Base-by-base conservation (phyloP, 2,888 invertebrate genomes). In the Mesorhabditis belari region DNA sequence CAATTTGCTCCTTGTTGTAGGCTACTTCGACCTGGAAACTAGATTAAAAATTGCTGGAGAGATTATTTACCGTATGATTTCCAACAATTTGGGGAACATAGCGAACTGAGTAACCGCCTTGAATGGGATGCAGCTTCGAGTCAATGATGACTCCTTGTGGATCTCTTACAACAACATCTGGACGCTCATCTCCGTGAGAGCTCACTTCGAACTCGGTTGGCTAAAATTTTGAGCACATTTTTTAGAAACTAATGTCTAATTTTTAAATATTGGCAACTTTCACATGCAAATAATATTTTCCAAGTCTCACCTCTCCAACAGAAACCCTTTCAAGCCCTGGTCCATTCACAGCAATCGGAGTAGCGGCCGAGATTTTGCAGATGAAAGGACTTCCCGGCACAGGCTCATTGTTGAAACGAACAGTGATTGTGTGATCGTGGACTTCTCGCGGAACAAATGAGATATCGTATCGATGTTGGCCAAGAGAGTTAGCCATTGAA, bases 401-500 rank as follows among this genome's bases (percentile, higher is more conserved):
- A 51, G 86, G 85, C 77, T 88, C 87, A 57, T 80, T 77, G 71
- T 81, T 81, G 71, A 81, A 81, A 5, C 76, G 68, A 17, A 81
- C 76, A 50, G 78, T 75, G 62, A 81, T 76, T 24, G 67, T 70
- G 63, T 81, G 81, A 54, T 77, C 77, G 25, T 68, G 62, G 56
- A 63, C 57, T 58, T 81, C 79, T 54, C 71, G 67, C 9, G 81
- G 81, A 44, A 80, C 74, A 61, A 81, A 81, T 29, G 73, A 71
- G 63, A 81, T 81, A 57, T 81, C 81, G 64, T 81, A 81, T 80
- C 76, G 75, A 66, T 81, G 80, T 27, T 93, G 92, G 28, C 95
- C 95, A 81, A 94, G 92, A 0, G 92, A 92, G 81, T 94, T 92
- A 12, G 94, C 94, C 25, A 92, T 92, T 0, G 94, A 94, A 0